A percentile compares a stretch with the other conserved stretches of the same genome.
phyloP scores from a whole-genome alignment of 2,888 invertebrate genomes.

The Eristalis arbustorum region DNA sequence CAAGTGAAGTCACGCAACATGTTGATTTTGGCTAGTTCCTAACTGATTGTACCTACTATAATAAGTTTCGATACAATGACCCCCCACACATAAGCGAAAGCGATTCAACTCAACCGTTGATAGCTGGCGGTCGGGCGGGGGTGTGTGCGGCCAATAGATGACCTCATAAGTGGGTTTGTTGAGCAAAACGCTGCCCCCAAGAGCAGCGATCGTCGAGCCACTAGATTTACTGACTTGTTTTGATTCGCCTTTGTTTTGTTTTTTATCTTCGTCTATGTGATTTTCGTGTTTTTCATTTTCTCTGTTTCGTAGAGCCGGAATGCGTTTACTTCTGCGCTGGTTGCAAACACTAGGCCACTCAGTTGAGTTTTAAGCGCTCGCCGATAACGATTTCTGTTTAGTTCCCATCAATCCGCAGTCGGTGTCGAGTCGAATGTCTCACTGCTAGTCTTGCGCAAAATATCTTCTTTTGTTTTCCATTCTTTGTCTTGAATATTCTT shows the following conservation, averaged over 20 bases:
- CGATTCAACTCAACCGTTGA: not conserved
- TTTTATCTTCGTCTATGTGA: conserved; percentile 43
- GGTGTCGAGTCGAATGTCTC: conserved; percentile 33
- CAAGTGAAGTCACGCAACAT: not conserved
- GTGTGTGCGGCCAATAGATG: conserved; percentile 1
- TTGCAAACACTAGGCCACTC: conserved; percentile 10
- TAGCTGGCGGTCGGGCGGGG: not conserved
- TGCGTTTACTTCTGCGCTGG: conserved; percentile 29
- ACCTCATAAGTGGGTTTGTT: conserved; percentile 50
- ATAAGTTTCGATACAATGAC: not conserved
- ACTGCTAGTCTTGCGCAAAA: conserved; percentile 3
- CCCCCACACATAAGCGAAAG: conserved; percentile 34
- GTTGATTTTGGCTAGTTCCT: conserved; percentile 1
- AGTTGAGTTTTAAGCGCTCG: conserved; percentile 52
- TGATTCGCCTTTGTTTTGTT: conserved; percentile 55
- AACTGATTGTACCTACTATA: not conserved
- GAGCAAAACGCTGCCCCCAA: conserved; percentile 16
- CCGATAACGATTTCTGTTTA: conserved; percentile 56
- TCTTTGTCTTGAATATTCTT: conserved; percentile 8
- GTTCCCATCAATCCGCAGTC: conserved; percentile 36
- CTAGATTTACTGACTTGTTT: conserved; percentile 60
- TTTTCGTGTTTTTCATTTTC: conserved; percentile 8
- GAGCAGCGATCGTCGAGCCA: not conserved
- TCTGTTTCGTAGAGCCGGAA: conserved; percentile 18
- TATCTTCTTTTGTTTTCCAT: not conserved